Conservation (phyloP, 2,797 vertebrate species). For the Lepilemur septentrionalis region DNA sequence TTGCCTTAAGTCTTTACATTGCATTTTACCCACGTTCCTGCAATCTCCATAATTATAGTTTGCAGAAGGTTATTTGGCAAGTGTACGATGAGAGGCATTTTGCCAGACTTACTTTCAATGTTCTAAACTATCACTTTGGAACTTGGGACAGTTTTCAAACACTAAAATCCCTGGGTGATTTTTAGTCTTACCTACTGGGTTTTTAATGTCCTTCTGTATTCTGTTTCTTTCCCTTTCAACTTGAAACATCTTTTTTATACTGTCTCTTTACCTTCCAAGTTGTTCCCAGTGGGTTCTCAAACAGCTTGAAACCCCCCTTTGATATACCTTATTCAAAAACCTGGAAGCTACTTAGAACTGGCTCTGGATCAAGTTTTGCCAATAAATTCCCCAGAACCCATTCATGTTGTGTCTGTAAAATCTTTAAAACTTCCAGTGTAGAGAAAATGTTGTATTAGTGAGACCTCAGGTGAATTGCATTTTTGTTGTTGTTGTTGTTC, state of each 20-base stretch:
- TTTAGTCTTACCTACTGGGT: conserved; percentile 40
- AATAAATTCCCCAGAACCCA: neutral
- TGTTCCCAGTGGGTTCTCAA: conserved; percentile 46
- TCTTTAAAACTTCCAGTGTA: neutral
- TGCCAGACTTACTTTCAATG: conserved; percentile 8
- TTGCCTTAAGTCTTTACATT: neutral
- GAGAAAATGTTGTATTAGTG: neutral
- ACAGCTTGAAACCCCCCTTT: conserved; percentile 59
- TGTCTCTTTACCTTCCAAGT: conserved; percentile 56
- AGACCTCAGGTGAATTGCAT: neutral
- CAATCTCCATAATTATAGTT: neutral
- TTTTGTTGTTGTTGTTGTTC: neutral
- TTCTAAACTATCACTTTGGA: conserved; percentile 48
- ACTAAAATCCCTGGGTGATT: conserved; percentile 22
- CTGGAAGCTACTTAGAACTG: conserved; percentile 39
- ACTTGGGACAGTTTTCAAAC: conserved; percentile 56
- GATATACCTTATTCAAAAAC: conserved; percentile 64
- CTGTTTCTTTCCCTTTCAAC: conserved; percentile 52
- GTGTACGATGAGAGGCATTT: neutral
- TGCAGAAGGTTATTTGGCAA: conserved; percentile 4
- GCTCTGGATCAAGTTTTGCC: conserved; percentile 22
- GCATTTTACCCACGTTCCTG: neutral
- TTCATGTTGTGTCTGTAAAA: neutral
- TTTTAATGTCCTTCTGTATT: conserved; percentile 57
- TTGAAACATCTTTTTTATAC: conserved; percentile 53